Evolutionary conservation across 2,888 invertebrate genomes (phyloP), one percentile per base, ranked within the genome.

Genomic region (Metacarcinus magister): DNA sequence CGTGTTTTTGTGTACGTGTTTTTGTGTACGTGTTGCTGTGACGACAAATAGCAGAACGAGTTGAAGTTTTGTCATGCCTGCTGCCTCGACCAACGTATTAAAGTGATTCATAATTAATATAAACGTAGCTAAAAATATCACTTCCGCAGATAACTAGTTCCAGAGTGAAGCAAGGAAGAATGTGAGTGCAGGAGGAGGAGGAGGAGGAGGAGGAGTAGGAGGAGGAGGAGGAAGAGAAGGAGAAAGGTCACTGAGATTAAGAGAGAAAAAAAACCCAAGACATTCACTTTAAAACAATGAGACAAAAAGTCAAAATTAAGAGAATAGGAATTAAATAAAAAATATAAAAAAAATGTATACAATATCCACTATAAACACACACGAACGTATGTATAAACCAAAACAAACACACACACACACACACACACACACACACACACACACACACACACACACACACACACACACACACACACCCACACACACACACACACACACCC

Each of bases 31-130:
- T n/a, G 67, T 4, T 67, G 0, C 19, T 19, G 67, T 67, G n/a
- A 23, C 23, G n/a, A 67, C n/a, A 67, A 67, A n/a, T 4, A 39
- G 39, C 39, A 67, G 67, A 67, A 4, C n/a, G n/a, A 7, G 19
- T 67, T 67, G 23, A 54, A n/a, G 67, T n/a, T 2, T n/a, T n/a
- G n/a, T 67, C 67, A 67, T n/a, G 67, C n/a, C 19, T 67, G 67
- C n/a, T n/a, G n/a, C 67, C 2, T 4, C n/a, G n/a, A n/a, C 7
- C 4, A n/a, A 67, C 19, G 13, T 67, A 67, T 67, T n/a, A n/a
- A 67, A n/a, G 67, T n/a, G 67, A 67, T 67, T 67, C 67, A n/a
- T 67, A 67, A 67, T 67, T 67, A 67, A 67, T n/a, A n/a, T 23
- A 2, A n/a, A 7, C 67, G n/a, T 67, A n/a, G 4, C 7, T n/a